Base-by-base conservation (phyloP, 2,888 invertebrate genomes). In the Pristionchus maxplancki region DNA sequence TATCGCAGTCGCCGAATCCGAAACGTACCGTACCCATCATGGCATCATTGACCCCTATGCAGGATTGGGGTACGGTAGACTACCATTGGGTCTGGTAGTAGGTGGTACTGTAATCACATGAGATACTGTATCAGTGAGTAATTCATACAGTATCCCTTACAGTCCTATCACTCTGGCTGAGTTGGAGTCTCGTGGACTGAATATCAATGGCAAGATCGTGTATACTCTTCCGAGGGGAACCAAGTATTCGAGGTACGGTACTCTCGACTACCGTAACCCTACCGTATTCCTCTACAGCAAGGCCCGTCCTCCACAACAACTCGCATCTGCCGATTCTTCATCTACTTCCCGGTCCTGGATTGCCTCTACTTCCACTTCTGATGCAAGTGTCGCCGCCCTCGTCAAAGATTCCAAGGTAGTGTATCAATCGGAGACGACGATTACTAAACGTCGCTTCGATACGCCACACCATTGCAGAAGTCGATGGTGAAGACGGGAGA, bases 101-200 rank as follows among this genome's bases (percentile, higher is more conserved):
- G 62, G 62, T 62, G 48, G 20, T 81, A n/a, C 48, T 48, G 50
- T 50, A 53, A n/a, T 24, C 6, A 24, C 9, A 50, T 13, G 28
- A 2, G 53, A 34, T 83, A 53, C 40, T 50, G 82, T 83, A 83
- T 31, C 2, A 8, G 17, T 24, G 81, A 3, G n/a, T 34, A 9
- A 74, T 74, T 40, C 20, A 37, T 74, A 40, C 24, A 40, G 37
- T 31, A 34, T 67, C 67, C 13, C 67, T 78, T 78, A 1, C 71
- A 87, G 86, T 34, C 86, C 86, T 5, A 87, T 87, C 34, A 48
- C 86, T 24, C 34, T 87, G 48, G 48, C 67, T 13, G 86, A 87
- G 50, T 31, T 87, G 44, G 71, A 87, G 50, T 87, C 86, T 48
- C 86, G 86, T 50, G 86, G 86, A 48, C 86, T 87, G 86, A 28